Evolutionary conservation across 2,888 invertebrate species (phyloP), one percentile per base, ranked within the genome.

Genomic region (Drosophila cracens): DNA sequence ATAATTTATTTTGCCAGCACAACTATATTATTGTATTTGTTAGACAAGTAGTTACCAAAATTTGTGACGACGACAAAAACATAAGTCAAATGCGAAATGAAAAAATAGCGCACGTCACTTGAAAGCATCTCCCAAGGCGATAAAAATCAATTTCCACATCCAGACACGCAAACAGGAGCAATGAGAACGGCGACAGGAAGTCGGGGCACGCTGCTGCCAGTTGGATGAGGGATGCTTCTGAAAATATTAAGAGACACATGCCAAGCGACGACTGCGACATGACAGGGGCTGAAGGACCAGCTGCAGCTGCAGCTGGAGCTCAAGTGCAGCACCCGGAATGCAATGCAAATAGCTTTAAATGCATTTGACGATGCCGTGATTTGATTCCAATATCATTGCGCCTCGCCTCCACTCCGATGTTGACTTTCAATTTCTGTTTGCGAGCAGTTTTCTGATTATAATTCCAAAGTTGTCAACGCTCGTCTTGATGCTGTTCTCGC

Each of bases 301-400:
- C 10, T 33, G n/a, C 29, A 43, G 29, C 29, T 51, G 29, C 25
- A 36, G 21, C 27, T n/a, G 6, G 5, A 21, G 40, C 27, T 33
- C 64, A 29, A 36, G 48, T 31, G 33, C 25, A 38, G 43, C 25
- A 33, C 52, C 53, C 46, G 89, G 71, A 84, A 87, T 85, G 78
- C 83, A 85, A 89, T 85, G 85, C 85, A 89, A 85, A 85, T 85
- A 87, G 86, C 78, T 81, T 66, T 80, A 87, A 89, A 89, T 89
- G 89, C 89, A 85, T 89, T 87, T 85, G 89, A 82, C 72, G 88
- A 87, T 62, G 78, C 85, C 76, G 60, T 87, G 85, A 85, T 85
- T 85, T 84, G 85, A 85, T 87, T 85, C 78, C 85, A 80, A 85
- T 85, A 87, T 82, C 66, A 62, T 31, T 56, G 49, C 33, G 27